Conservation (phyloP, 2,888 invertebrate species). For the Lordiphosa andalusiaca region DNA sequence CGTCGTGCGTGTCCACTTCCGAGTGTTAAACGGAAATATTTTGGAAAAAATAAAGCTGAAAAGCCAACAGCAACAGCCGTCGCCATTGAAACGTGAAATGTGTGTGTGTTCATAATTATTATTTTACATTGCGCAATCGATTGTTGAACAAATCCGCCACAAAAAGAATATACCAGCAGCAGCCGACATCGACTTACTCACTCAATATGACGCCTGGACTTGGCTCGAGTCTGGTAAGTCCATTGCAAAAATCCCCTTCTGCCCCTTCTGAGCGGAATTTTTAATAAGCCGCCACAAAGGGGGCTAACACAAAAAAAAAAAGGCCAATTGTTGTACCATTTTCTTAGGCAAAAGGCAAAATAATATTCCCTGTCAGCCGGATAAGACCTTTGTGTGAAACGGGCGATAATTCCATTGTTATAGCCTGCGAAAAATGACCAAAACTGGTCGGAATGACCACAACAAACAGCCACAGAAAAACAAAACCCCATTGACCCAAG, state of each 20-base stretch:
- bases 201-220: constrained; percentile 4
- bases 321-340: constrained; percentile 17
- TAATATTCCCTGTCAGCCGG: constrained; percentile 36
- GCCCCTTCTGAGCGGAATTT: constrained; percentile 5
- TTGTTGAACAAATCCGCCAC: constrained; percentile 33
- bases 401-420: constrained; percentile 69
- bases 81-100: constrained; percentile 28
- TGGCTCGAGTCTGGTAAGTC: constrained; percentile 3
- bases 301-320: constrained; percentile 7
- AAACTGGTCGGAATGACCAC: constrained; percentile 55
- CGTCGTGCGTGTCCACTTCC: constrained; percentile 18
- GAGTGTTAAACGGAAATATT: constrained; percentile 70
- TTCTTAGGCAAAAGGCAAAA: constrained; percentile 39
- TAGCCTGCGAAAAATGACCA: constrained; percentile 60
- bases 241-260: neutral
- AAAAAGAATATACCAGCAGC: neutral
- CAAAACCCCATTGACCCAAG: constrained; percentile 66
- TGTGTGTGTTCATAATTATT: constrained; percentile 36
- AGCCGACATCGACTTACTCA: neutral
- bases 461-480: constrained; percentile 47
- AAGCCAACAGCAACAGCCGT: constrained; percentile 23
- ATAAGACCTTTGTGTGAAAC: constrained; percentile 61
- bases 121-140: constrained; percentile 70
- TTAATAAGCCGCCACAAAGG: constrained; percentile 5
- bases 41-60: constrained; percentile 51